A percentile compares a stretch with the other conserved stretches of the same genome.
phyloP scores from a whole-genome alignment of 2,113 vertebrate genomes.

The Microtus ochrogaster region DNA sequence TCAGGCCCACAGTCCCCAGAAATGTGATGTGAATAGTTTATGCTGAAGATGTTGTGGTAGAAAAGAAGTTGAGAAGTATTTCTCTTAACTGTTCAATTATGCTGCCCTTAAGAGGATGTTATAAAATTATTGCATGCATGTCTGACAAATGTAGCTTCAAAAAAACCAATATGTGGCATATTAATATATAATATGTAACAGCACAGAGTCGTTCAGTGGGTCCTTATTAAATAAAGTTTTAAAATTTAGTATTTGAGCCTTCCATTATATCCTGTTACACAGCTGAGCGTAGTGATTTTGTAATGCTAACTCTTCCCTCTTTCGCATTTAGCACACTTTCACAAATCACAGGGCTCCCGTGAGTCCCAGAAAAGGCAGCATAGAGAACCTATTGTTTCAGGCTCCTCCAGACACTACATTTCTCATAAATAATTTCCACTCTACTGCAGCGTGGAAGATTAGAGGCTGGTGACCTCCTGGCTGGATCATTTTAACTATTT shows the following conservation, averaged over 20 bases:
- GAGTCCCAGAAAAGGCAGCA: slow-evolving; percentile 7
- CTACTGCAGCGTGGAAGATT: background rate
- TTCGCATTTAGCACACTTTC: background rate
- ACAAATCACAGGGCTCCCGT: background rate
- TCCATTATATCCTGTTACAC: background rate
- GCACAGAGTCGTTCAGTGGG: background rate
- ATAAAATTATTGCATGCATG: background rate
- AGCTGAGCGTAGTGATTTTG: background rate
- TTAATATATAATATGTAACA: background rate
- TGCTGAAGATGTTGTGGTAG: background rate
- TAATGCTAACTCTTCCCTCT: background rate
- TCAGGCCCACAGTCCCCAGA: background rate
- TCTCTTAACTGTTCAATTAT: background rate
- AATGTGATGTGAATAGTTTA: background rate
- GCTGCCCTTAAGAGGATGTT: background rate
- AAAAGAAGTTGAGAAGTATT: background rate
- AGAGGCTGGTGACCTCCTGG: background rate
- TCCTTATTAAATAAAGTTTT: slow-evolving; percentile 26
- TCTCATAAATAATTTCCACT: slow-evolving; percentile 41
- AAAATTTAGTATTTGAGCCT: slow-evolving; percentile 2
- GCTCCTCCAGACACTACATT: background rate
- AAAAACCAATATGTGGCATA: background rate
- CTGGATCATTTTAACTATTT: background rate
- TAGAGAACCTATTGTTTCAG: slow-evolving; percentile 24
- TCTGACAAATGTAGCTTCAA: background rate